Evolutionary conservation across 2,888 invertebrate genomes (phyloP), one percentile per base, ranked within the genome.

Genomic region (Bellardia pandia): DNA sequence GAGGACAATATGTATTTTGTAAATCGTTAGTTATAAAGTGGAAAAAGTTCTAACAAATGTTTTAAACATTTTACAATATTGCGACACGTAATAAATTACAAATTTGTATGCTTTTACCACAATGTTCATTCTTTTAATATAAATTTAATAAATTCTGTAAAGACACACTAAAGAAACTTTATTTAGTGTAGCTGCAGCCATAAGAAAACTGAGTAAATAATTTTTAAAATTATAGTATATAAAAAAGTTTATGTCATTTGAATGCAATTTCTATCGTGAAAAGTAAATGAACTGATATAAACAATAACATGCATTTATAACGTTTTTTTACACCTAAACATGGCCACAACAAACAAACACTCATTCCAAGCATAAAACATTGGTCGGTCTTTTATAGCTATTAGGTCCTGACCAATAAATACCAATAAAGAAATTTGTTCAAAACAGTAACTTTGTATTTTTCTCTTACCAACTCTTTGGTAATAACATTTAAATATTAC

Each of bases 221-320:
- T 3, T n/a, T 66, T 45, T 2, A 13, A 42, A 51, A 14, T 51
- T 69, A 68, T 30, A 30, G 9, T 51, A 33, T 66, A n/a, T 13
- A 69, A 69, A 14, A 51, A 69, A 69, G 37, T 16, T 64, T 80
- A 80, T 80, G 80, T 74, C 80, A 74, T 72, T 72, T 66, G 33
- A 66, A 30, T 72, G 71, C 72, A 80, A 64, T 74, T 74, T 64
- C 16, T 79, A 13, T 51, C 7, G 51, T 64, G 8, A 33, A 77
- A 77, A 68, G 40, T 14, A 75, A 75, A 45, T 51, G 64, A 37
- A 66, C 77, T 77, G 77, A 66, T 76, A 66, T 40, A 53, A 56
- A 53, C 40, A 77, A 56, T 77, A 51, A 76, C 64, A 53, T 53
- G 51, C 53, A 40, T 64, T 64, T 76, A 45, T 77, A 42, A 16